phyloP scores from a whole-genome alignment of 2,113 vertebrate genomes.

The Leptodactylus fuscus region DNA sequence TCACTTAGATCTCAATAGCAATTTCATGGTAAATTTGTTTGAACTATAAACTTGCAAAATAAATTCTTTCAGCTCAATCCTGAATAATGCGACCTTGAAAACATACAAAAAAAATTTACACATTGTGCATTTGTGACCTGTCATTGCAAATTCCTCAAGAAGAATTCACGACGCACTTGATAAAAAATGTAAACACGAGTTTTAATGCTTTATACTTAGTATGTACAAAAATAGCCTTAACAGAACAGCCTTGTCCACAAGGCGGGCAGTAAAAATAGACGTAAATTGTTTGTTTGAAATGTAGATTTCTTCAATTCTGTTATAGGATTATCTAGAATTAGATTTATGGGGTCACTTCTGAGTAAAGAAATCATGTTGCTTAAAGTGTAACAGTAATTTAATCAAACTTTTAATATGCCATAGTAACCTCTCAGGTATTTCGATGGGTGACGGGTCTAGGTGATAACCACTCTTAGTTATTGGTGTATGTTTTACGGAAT shows the following conservation, averaged over 20 bases:
- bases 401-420: too few species aligned
- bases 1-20: background rate
- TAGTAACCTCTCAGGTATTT: too few species aligned
- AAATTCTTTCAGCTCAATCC: background rate
- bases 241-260: background rate
- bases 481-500: too few species aligned
- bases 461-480: too few species aligned
- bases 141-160: background rate
- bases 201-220: background rate
- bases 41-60: background rate
- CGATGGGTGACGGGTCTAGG: too few species aligned
- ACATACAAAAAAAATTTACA: background rate
- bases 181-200: background rate
- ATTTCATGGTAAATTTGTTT: background rate
- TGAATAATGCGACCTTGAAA: background rate
- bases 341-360: too few species aligned
- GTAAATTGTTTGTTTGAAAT: background rate
- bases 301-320: background rate
- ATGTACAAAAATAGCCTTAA: background rate
- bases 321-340: too few species aligned
- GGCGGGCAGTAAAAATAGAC: background rate
- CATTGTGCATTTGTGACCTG: background rate
- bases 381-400: too few species aligned
- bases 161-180: background rate
- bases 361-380: too few species aligned